Conservation (phyloP, 2,888 invertebrate species). For the Panopea generosa region DNA sequence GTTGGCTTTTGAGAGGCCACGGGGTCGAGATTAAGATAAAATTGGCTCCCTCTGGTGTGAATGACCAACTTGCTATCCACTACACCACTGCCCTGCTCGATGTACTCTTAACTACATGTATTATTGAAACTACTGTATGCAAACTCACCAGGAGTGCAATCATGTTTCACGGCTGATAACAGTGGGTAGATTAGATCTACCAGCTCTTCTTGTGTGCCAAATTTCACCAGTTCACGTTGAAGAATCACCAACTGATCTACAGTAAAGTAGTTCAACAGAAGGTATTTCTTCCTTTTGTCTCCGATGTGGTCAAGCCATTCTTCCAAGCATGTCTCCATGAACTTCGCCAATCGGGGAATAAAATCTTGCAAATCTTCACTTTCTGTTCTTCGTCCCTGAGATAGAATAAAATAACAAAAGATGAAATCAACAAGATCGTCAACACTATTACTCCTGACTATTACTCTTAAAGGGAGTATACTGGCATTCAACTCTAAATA, state of each 20-base stretch:
- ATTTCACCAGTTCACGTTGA: slow-evolving; percentile 71
- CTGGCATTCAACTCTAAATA: too few species aligned
- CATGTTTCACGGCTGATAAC: slow-evolving; percentile 66
- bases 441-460: too few species aligned
- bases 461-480: too few species aligned
- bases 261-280: slow-evolving; percentile 76
- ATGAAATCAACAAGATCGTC: too few species aligned
- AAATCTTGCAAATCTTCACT: slow-evolving; percentile 61
- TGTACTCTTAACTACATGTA: too few species aligned
- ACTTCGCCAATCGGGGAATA: slow-evolving; percentile 68
- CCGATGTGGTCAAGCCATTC: slow-evolving; percentile 74
- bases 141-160: slow-evolving; percentile 55
- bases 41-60: too few species aligned
- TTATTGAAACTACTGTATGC: too few species aligned
- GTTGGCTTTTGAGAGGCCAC: too few species aligned
- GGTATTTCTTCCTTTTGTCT: slow-evolving; percentile 63
- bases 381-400: slow-evolving; percentile 48
- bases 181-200: slow-evolving; percentile 66
- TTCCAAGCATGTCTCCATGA: slow-evolving; percentile 72
- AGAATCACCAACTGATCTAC: slow-evolving; percentile 80
- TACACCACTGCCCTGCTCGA: too few species aligned
- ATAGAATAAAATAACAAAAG: slow-evolving; percentile 2
- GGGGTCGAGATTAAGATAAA: too few species aligned
- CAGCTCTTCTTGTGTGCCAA: slow-evolving; percentile 53
- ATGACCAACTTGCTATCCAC: too few species aligned